Base-by-base conservation (phyloP, 2,113 vertebrate genomes). In the Vulpes ferrilata region DNA sequence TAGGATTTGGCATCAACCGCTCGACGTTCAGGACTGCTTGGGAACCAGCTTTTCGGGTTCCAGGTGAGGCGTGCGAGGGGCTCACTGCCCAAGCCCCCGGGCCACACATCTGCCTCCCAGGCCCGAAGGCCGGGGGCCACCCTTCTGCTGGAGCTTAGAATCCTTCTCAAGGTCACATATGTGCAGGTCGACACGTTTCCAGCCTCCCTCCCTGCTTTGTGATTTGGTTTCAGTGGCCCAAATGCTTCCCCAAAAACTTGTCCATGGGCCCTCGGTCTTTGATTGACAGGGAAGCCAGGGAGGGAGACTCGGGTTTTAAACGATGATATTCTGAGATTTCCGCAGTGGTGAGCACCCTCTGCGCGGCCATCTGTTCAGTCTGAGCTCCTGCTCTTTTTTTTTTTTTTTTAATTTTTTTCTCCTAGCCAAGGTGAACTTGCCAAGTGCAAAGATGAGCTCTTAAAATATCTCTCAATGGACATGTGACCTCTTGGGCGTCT, bases 351-450 rank as follows among this genome's bases (percentile, higher is more conserved):
- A 64, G 11, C 83, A 1, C 83, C 93, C 74, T 59, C 32, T 11
- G 32, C 0, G 80, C 55, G 32, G 35, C 97, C 98, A 94, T 97
- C 97, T 97, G 93, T 60, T 89, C 92, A 5, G 73, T 59, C n/a
- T n/a, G 73, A 67, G 57, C 57, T 30, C 60, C 76, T 59, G 81
- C 2, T 4, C 23, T 12, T 16, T 80, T 86, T 43, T 5, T 43
- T 35, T 43, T 43, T 43, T 43, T 43, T 43, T 43, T 7, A 43
- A 43, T 12, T 16, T 80, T 88, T 55, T 60, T 1, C 62, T 86
- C 32, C 88, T 13, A 53, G 79, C 83, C 92, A 96, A 97, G 96
- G 92, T 93, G 83, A 97, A 95, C 89, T 79, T 73, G 76, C 38
- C 74, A 48, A 55, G 65, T n/a, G 59, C 38, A 57, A 62, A 74